A percentile compares a stretch with the other conserved stretches of the same genome.
phyloP scores from a whole-genome alignment of 2,113 vertebrate species.

The Heptranchias perlo region DNA sequence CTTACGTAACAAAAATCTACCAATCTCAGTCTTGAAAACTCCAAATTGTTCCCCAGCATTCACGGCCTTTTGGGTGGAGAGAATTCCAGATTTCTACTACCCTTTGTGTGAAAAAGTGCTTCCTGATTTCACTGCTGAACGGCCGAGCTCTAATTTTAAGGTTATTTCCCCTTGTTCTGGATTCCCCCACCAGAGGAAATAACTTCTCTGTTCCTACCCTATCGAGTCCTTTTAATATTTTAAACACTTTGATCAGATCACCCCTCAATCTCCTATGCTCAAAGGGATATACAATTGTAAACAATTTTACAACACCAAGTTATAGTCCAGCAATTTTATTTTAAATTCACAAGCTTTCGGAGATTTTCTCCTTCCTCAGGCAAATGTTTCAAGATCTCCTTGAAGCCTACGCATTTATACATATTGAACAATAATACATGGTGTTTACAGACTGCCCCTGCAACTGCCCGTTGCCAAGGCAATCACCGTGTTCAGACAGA shows the following conservation, averaged over 20 bases:
- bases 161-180: background rate
- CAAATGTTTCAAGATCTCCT: no score
- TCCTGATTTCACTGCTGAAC: background rate
- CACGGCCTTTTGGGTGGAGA: background rate
- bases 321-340: no score
- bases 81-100: background rate
- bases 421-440: no score
- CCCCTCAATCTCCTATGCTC: background rate
- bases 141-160: background rate
- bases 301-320: no score
- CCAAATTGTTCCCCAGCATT: background rate
- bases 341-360: no score
- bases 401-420: no score
- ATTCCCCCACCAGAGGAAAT: background rate
- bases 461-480: no score
- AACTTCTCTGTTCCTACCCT: no score
- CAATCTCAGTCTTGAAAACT: background rate
- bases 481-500: no score
- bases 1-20: background rate
- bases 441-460: no score
- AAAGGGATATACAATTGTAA: no score
- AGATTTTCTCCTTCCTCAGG: no score
- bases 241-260: background rate
- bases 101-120: background rate
- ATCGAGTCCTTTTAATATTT: background rate